phyloP scores from a whole-genome alignment of 1,140 invertebrate genomes.

The Drosophila lacertosa region DNA sequence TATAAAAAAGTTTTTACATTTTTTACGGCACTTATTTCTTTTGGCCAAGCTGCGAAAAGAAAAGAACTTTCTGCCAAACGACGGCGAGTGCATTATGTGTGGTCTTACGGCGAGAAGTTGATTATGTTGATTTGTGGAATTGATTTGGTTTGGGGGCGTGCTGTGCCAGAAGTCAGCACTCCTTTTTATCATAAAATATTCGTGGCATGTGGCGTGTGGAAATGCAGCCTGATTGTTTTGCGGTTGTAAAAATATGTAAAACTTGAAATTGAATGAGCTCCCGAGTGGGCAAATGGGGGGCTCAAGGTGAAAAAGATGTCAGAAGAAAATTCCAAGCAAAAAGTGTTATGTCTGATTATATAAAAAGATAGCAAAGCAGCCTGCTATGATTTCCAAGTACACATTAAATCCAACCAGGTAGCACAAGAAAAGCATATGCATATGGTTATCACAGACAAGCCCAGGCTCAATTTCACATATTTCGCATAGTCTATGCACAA shows the following conservation, averaged over 20 bases:
- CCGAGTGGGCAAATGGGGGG: neutral
- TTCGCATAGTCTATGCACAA: constrained; percentile 1
- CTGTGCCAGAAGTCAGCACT: constrained; percentile 30
- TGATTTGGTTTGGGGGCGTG: constrained; percentile 49
- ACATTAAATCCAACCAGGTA: neutral
- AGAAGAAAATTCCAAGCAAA: neutral
- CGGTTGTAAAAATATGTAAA: constrained; percentile 51
- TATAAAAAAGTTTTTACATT: constrained; percentile 83
- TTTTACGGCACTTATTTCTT: constrained; percentile 71
- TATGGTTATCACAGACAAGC: neutral
- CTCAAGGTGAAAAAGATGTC: too few relatives aligned
- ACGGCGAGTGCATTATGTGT: constrained; percentile 73
- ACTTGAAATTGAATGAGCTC: constrained; percentile 34
- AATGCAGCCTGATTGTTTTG: constrained; percentile 55
- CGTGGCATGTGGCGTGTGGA: constrained; percentile 54
- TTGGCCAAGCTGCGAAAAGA: constrained; percentile 52
- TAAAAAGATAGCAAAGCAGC: too few relatives aligned
- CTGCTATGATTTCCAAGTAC: neutral
- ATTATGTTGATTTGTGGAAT: constrained; percentile 82
- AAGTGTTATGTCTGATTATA: neutral
- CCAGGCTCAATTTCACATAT: constrained; percentile 4
- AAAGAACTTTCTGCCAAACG: constrained; percentile 50
- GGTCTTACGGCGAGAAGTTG: constrained; percentile 74
- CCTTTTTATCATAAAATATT: constrained; percentile 57
- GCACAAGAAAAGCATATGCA: constrained; percentile 2